A percentile compares a stretch with the other conserved stretches of the same genome.
Conservation (phyloP, 2,888 invertebrate genomes). For the Rhabditoides inermis region DNA sequence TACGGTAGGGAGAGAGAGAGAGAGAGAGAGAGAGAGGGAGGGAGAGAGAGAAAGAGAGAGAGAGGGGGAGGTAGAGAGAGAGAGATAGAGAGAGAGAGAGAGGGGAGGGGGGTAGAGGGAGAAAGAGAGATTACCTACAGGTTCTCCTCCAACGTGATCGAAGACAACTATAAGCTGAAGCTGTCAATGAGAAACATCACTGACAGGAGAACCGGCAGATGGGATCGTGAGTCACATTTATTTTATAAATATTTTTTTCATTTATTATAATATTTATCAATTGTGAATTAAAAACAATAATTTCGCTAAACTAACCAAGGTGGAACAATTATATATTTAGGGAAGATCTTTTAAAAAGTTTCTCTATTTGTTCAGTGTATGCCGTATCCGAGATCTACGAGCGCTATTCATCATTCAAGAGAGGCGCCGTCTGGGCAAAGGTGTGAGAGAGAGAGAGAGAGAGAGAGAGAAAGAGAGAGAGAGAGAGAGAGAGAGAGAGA, state of each 20-base stretch:
- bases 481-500: not conserved
- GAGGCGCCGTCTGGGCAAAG: constrained; percentile 53
- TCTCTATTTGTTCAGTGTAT: constrained; percentile 36
- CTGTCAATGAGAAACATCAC: constrained; percentile 51
- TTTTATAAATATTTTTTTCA: too few species aligned
- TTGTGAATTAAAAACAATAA: too few species aligned
- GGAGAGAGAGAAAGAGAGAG: not conserved
- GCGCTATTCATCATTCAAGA: constrained; percentile 47
- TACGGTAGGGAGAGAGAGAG: constrained; percentile 15
- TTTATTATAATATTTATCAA: too few species aligned
- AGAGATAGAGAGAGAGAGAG: constrained; percentile 6
- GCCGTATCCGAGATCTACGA: constrained; percentile 52
- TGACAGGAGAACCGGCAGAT: constrained; percentile 49
- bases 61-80: constrained; percentile 10
- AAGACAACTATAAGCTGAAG: constrained; percentile 52
- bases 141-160: constrained; percentile 51
- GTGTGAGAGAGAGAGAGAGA: not conserved
- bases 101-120: constrained; percentile 9
- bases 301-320: too few species aligned
- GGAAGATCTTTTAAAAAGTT: too few species aligned
- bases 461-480: not conserved
- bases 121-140: constrained; percentile 10
- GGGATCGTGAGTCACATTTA: constrained; percentile 43
- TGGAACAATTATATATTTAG: too few species aligned
- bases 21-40: constrained; percentile 10